These are phyloP conservation scores for Pseudobourletiella spinata DNA, from an alignment of 1,140 invertebrate genomes.

Conservation along the genomic window DNA sequence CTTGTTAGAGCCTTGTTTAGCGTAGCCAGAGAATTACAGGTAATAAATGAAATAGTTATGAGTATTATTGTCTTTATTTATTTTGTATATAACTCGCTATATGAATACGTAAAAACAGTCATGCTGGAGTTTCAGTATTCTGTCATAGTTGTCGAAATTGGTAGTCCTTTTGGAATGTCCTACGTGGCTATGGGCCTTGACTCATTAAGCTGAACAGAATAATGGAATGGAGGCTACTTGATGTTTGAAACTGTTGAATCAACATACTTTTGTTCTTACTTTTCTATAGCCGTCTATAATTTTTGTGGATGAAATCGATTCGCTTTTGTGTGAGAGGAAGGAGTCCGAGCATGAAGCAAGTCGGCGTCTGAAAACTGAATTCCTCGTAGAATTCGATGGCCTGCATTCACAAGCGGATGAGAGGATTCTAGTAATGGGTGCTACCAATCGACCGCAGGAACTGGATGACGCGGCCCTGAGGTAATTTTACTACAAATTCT, in stretches of 20 bases:
- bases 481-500: too few species aligned
- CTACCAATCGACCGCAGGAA: constrained; percentile 92
- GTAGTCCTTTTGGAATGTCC: too few species aligned
- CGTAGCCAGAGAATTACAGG: constrained; percentile 80
- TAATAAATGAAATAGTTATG: too few species aligned
- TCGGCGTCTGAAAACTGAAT: constrained; percentile 94
- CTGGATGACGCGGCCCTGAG: constrained; percentile 43
- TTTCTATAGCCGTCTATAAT: constrained; percentile 69
- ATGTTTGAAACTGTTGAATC: too few species aligned
- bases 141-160: too few species aligned
- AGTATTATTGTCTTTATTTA: too few species aligned
- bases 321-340: constrained; percentile 77
- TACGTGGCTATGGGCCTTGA: too few species aligned
- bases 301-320: constrained; percentile 96
- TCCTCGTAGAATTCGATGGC: constrained; percentile 93
- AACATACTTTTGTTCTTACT: constrained; percentile 20
- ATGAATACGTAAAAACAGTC: too few species aligned
- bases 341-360: constrained; percentile 93
- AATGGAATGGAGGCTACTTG: too few species aligned
- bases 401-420: constrained; percentile 75
- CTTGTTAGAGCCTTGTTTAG: constrained; percentile 90
- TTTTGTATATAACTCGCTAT: too few species aligned
- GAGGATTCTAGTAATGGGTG: constrained; percentile 88
- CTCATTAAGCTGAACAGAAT: too few species aligned
- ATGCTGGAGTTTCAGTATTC: too few species aligned